These are phyloP conservation scores for Neocrepidodera transversa DNA, from an alignment of 2,888 invertebrate species.

Conservation along the genomic window DNA sequence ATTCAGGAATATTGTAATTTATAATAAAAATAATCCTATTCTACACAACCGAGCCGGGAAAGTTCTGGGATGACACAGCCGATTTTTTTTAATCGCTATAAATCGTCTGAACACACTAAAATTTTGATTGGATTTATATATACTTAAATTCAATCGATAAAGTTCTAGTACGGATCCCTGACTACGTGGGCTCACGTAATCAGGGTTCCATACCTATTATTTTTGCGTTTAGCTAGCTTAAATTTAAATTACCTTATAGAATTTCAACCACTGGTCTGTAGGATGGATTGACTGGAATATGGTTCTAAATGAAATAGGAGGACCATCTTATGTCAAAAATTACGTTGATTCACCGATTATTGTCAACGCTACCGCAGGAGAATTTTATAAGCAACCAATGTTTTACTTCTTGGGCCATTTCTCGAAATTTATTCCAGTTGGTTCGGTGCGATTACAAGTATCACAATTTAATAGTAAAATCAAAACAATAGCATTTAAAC, in stretches of 20 bases:
- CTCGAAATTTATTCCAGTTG: conserved; percentile 69
- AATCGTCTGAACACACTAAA: not conserved
- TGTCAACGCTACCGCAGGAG: conserved; percentile 66
- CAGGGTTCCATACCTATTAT: not conserved
- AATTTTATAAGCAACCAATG: conserved; percentile 90
- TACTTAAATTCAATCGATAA: too few species aligned
- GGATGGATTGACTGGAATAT: conserved; percentile 96
- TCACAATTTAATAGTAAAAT: conserved; percentile 53
- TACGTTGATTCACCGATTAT: conserved; percentile 86
- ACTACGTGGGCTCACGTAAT: not conserved
- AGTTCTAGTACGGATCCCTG: not conserved
- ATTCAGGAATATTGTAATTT: too few species aligned
- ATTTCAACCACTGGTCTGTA: conserved; percentile 76
- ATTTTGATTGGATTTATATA: too few species aligned
- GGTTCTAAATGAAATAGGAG: conserved; percentile 74
- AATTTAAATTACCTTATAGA: conserved; percentile 58
- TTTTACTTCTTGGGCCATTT: conserved; percentile 86
- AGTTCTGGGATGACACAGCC: too few species aligned
- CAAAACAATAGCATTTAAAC: conserved; percentile 62
- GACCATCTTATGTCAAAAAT: conserved; percentile 82
- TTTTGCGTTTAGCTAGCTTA: not conserved
- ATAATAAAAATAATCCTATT: too few species aligned
- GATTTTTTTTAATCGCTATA: not conserved
- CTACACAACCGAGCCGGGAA: too few species aligned
- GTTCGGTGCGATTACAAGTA: conserved; percentile 61